Evolutionary conservation across 2,888 invertebrate species (phyloP).

Genomic region (Stenichneumon culpator): DNA sequence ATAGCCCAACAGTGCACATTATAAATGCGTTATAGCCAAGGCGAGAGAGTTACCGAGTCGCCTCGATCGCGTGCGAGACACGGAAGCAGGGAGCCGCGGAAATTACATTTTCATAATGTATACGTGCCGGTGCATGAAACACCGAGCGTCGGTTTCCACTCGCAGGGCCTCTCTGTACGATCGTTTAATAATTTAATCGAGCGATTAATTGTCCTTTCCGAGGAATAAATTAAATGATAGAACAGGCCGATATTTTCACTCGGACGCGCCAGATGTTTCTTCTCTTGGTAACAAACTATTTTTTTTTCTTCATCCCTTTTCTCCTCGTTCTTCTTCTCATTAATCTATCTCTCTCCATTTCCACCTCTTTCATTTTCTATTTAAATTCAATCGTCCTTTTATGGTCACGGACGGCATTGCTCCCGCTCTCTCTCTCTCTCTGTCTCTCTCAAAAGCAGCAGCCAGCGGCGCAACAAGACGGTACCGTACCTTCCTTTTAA

Average conservation of each 20-base stretch:
- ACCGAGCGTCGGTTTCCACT: not conserved
- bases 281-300: conserved; percentile 7
- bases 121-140: not conserved
- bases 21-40: conserved; percentile 37
- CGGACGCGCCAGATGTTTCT: not conserved
- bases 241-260: not conserved
- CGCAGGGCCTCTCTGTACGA: not conserved
- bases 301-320: conserved; percentile 19
- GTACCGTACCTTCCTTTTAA: conserved; percentile 37
- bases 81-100: conserved; percentile 57
- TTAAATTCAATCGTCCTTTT: conserved; percentile 66
- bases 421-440: conserved; percentile 12
- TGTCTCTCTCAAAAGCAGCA: not conserved
- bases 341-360: conserved; percentile 16
- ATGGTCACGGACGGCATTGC: conserved; percentile 52
- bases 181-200: conserved; percentile 55
- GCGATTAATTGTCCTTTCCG: conserved; percentile 27
- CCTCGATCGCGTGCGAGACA: conserved; percentile 60
- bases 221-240: conserved; percentile 12
- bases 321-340: conserved; percentile 30
- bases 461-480: conserved; percentile 5
- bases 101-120: conserved; percentile 61
- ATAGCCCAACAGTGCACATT: not conserved
- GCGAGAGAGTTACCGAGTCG: conserved; percentile 38
- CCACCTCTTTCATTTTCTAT: conserved; percentile 38